phyloP scores from a whole-genome alignment of 2,888 invertebrate species.

The Gymnosoma rotundatum region DNA sequence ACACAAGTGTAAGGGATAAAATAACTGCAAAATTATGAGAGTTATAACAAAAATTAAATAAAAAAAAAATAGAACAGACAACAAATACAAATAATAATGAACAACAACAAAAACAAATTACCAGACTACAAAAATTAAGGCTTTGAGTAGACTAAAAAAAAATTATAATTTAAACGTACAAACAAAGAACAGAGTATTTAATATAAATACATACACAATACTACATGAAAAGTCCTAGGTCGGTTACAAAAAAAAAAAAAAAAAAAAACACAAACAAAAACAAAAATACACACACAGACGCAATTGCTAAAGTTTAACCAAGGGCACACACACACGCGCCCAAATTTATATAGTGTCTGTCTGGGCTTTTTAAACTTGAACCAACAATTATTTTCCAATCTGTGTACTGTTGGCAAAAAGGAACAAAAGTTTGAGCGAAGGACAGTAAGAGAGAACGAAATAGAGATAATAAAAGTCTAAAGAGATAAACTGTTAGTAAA shows the following conservation, averaged over 20 bases:
- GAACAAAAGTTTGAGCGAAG: neutral
- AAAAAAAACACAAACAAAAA: too few species aligned
- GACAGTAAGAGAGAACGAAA: neutral
- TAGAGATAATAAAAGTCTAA: neutral
- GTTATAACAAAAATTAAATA: conserved; percentile 21
- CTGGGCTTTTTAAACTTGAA: conserved; percentile 49
- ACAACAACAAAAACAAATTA: conserved; percentile 29
- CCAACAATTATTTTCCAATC: conserved; percentile 10
- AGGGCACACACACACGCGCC: neutral
- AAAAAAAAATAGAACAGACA: conserved; percentile 3
- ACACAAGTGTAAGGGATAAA: conserved; percentile 33
- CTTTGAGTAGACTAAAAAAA: conserved; percentile 9
- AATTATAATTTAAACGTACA: conserved; percentile 26
- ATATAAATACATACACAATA: conserved; percentile 75
- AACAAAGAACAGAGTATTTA: conserved; percentile 62
- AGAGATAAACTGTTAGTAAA: neutral
- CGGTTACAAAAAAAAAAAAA: conserved; percentile 75
- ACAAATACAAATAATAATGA: conserved; percentile 9
- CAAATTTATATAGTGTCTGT: conserved; percentile 31
- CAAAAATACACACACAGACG: neutral
- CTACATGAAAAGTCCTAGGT: conserved; percentile 80
- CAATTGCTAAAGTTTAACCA: conserved; percentile 34
- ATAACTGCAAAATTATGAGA: conserved; percentile 33
- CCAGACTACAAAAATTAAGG: conserved; percentile 34
- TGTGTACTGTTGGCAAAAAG: neutral